Evolutionary conservation across 2,113 vertebrate species (phyloP), one percentile per base, ranked within the genome.

Genomic region (Serilophus lunatus): DNA sequence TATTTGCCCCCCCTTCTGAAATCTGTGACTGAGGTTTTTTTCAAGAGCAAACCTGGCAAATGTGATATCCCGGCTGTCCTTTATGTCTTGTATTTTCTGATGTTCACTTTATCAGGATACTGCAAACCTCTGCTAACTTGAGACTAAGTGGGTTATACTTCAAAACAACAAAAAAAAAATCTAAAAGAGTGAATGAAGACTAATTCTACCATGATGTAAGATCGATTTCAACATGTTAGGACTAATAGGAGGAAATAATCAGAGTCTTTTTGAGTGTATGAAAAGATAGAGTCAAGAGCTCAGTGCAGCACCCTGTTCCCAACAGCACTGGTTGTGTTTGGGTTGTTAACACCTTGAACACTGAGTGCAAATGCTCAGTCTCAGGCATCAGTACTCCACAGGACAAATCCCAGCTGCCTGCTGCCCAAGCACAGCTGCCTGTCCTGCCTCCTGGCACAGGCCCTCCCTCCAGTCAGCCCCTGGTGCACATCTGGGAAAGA

Each of bases 351-450:
- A 29, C 16, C 7, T 33, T 42, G 12, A 65, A 7, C 7, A 2
- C 35, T 28, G 50, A 17, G 36, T 2, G 3, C 31, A 45, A 35
- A 6, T 50, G 45, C 23, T 70, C 36, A 29, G 20, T 26, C 57
- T 79, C 18, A 13, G 36, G 36, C 23, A 4, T 24, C 2, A 2
- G 28, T 29, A 13, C 10, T 9, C 7, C 2, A 4, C 40, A 13
- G 47, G 70, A 81, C 33, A 76, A 25, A 38, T 22, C 38, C 50
- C 54, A 33, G 47, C 45, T 65, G 50, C 44, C 33, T 2, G 35
- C 51, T 49, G 17, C 51, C n/a, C 1, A 20, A 5, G 28, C 1
- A 6, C n/a, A n/a, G 29, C 71, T 66, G 59, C 66, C 40, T 18
- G 18, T 29, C 31, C 35, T 23, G 36, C 45, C 64, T 26, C 47